Conservation (phyloP, 1,140 invertebrate species). For the Oncopodura yosiiana region DNA sequence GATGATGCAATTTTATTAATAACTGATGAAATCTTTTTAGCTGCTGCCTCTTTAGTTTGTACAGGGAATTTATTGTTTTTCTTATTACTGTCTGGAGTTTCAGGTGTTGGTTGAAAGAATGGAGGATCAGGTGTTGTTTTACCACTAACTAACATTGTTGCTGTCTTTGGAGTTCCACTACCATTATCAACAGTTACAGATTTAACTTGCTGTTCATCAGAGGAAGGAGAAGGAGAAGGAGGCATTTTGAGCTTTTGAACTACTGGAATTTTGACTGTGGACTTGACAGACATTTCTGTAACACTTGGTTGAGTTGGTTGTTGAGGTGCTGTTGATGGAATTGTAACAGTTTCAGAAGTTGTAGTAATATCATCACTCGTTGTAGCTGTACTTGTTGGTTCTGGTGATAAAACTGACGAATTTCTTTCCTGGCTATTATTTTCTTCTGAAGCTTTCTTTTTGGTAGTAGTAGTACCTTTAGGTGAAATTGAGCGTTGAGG, state of each 20-base stretch:
- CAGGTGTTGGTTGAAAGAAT: conserved; percentile 5
- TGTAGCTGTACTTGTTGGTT: neutral
- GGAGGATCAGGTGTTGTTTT: conserved; percentile 21
- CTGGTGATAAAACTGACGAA: neutral
- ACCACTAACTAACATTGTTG: conserved; percentile 28
- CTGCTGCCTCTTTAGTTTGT: conserved; percentile 31
- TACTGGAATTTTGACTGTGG: neutral
- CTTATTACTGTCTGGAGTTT: neutral
- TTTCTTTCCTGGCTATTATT: neutral
- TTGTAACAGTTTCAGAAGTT: neutral
- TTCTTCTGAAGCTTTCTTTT: neutral
- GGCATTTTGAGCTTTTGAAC: conserved; percentile 11
- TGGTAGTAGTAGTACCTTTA: neutral
- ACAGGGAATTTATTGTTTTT: conserved; percentile 34
- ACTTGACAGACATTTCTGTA: neutral
- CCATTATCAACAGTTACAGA: conserved; percentile 32
- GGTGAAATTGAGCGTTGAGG: neutral
- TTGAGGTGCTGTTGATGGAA: neutral
- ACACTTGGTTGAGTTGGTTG: neutral
- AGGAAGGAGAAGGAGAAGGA: neutral
- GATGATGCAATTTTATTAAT: conserved; percentile 27
- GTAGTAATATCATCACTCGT: conserved; percentile 1
- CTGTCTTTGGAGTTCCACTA: conserved; percentile 24
- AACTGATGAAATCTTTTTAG: conserved; percentile 32
- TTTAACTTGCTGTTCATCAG: conserved; percentile 21